A percentile compares a stretch with the other conserved stretches of the same genome.
phyloP scores from a whole-genome alignment of 2,113 vertebrate genomes.

The Eudorcas thomsonii region DNA sequence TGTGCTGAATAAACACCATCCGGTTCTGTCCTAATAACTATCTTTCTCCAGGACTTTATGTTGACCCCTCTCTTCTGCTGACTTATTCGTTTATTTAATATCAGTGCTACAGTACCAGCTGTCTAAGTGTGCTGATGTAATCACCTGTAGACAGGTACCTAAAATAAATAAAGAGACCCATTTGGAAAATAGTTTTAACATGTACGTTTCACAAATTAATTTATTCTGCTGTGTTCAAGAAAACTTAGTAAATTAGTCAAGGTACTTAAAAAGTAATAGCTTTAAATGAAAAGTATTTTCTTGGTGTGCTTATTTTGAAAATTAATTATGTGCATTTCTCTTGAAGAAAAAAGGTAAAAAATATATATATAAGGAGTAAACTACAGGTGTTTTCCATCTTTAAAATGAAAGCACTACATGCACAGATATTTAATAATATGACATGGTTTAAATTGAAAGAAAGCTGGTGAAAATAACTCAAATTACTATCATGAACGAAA shows the following conservation, averaged over 20 bases:
- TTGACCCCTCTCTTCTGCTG: neutral
- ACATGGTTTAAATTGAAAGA: slow-evolving; percentile 43
- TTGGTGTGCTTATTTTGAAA: neutral
- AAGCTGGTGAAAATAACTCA: slow-evolving; percentile 40
- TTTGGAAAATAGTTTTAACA: neutral
- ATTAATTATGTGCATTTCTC: neutral
- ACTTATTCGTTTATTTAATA: neutral
- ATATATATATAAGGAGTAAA: neutral
- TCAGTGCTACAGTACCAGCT: neutral
- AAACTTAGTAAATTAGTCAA: neutral
- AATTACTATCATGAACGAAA: slow-evolving; percentile 37
- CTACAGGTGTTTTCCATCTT: neutral
- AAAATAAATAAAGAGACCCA: neutral
- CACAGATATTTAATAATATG: slow-evolving; percentile 15
- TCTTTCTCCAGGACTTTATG: neutral
- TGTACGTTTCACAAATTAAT: neutral
- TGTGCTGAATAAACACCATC: neutral
- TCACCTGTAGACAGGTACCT: neutral
- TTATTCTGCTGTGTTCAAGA: neutral
- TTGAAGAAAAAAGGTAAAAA: neutral
- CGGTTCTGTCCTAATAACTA: neutral
- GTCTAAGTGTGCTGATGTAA: neutral
- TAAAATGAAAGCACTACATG: neutral
- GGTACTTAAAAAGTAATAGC: neutral
- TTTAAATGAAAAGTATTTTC: neutral